Base-by-base conservation (phyloP, 2,797 vertebrate species). In the Clarias fuscus region DNA sequence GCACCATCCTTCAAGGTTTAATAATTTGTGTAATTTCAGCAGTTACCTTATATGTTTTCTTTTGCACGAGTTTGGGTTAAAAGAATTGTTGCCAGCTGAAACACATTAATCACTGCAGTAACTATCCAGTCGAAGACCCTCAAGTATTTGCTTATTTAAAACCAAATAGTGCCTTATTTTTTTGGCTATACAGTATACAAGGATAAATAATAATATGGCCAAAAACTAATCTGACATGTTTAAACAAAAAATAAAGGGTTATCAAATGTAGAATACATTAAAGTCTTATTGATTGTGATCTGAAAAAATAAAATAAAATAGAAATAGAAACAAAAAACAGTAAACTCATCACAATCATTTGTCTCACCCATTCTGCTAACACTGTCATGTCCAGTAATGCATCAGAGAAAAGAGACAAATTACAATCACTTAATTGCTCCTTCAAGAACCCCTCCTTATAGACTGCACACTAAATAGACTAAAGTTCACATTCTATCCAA, bases 401-500 rank as follows among this genome's bases (percentile, higher is more conserved):
- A 79, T 68, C 20, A 71, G 64, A 62, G 48, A n/a, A 86, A 71
- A 78, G 56, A 43, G 48, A 30, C 13, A 30, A 85, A 85, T 71
- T n/a, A 67, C 58, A 89, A 91, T 90, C 87, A 84, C 88, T 77
- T 90, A 93, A 91, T 89, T 79, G 89, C 75, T 87, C 71, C 80
- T 73, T 68, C 91, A 90, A 92, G 89, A 83, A 90, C 83, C 53
- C 43, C 88, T 88, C 89, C 62, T 88, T 82, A 89, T 85, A 82
- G 90, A 91, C 92, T 82, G 89, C 87, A 77, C 90, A 92, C 86
- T 91, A 86, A 91, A 53, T 89, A 84, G 78, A 88, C 86, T 86
- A 62, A 83, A 88, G 81, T 82, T 90, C 77, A 89, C 81, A 92
- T 89, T 86, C 91, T 85, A 90, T 88, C 88, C 91, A 92, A 91